A percentile compares a stretch with the other conserved stretches of the same genome.
These are phyloP conservation scores for Lasius fuliginosus DNA, from an alignment of 2,888 invertebrate genomes.

Conservation along the genomic window DNA sequence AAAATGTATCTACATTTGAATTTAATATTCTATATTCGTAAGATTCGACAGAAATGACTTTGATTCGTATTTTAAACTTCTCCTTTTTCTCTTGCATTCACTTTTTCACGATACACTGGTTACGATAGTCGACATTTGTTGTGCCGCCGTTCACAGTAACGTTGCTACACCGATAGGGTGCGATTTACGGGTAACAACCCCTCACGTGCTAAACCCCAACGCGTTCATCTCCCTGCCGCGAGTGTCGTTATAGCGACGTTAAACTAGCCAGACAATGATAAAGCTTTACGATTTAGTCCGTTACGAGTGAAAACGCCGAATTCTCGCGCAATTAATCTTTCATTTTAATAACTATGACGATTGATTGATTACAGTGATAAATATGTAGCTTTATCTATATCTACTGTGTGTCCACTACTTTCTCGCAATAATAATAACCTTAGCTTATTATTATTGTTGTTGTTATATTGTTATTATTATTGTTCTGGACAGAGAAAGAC, in stretches of 20 bases:
- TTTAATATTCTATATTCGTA: neutral
- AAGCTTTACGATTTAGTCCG: slow-evolving; percentile 70
- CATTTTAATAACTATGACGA: slow-evolving; percentile 78
- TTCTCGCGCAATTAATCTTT: slow-evolving; percentile 76
- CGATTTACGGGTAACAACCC: slow-evolving; percentile 75
- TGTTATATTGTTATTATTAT: neutral
- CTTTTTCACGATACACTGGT: slow-evolving; percentile 61
- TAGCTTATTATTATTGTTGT: neutral
- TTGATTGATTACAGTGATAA: slow-evolving; percentile 71
- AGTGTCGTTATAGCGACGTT: slow-evolving; percentile 76
- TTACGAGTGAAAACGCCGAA: slow-evolving; percentile 61
- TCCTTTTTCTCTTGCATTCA: slow-evolving; percentile 22
- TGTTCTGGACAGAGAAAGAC: neutral
- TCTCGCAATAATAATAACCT: neutral
- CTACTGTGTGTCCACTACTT: neutral
- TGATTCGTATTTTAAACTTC: neutral
- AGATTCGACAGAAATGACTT: neutral
- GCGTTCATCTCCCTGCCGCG: slow-evolving; percentile 19
- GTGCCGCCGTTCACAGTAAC: slow-evolving; percentile 64
- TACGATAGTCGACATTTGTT: slow-evolving; percentile 61
- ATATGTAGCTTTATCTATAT: neutral
- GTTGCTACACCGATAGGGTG: slow-evolving; percentile 66
- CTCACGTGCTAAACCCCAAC: slow-evolving; percentile 54
- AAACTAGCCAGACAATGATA: slow-evolving; percentile 79
- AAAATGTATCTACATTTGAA: neutral